phyloP scores from a whole-genome alignment of 2,888 invertebrate species.

The Metallyticus violacea region DNA sequence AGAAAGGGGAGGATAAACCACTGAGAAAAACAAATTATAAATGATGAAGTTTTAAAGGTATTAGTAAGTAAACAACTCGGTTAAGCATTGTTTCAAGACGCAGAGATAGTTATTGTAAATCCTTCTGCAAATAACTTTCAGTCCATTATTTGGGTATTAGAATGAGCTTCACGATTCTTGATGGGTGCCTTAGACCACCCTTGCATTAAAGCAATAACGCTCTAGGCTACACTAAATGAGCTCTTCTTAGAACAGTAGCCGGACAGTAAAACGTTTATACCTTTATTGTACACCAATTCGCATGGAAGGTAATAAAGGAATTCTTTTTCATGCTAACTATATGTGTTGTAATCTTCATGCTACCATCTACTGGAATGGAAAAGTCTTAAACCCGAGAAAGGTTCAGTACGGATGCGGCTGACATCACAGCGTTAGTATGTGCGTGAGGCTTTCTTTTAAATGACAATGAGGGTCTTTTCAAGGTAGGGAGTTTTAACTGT shows the following conservation, averaged over 20 bases:
- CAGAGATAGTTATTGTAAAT: too few relatives aligned
- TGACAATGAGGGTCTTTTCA: too few relatives aligned
- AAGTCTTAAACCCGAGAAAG: background rate
- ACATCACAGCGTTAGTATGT: background rate
- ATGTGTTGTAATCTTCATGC: background rate
- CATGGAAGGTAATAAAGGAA: background rate
- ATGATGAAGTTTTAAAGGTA: too few relatives aligned
- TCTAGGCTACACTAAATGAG: background rate
- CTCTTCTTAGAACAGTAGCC: slow-evolving; percentile 2
- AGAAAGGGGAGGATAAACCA: too few relatives aligned
- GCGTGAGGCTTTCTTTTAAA: too few relatives aligned
- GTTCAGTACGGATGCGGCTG: background rate
- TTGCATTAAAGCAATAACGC: background rate
- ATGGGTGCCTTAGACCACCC: background rate
- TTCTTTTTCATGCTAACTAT: background rate
- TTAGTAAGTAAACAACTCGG: too few relatives aligned
- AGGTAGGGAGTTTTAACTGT: too few relatives aligned
- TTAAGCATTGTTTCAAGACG: too few relatives aligned
- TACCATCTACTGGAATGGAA: background rate
- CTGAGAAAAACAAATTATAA: too few relatives aligned
- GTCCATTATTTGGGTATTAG: too few relatives aligned
- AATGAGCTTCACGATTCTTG: too few relatives aligned
- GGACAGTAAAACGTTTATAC: background rate
- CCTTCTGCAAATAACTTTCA: too few relatives aligned
- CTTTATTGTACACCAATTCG: slow-evolving; percentile 1